Evolutionary conservation across 2,113 vertebrate species (phyloP).

Genomic region (Solenodon paradoxus): DNA sequence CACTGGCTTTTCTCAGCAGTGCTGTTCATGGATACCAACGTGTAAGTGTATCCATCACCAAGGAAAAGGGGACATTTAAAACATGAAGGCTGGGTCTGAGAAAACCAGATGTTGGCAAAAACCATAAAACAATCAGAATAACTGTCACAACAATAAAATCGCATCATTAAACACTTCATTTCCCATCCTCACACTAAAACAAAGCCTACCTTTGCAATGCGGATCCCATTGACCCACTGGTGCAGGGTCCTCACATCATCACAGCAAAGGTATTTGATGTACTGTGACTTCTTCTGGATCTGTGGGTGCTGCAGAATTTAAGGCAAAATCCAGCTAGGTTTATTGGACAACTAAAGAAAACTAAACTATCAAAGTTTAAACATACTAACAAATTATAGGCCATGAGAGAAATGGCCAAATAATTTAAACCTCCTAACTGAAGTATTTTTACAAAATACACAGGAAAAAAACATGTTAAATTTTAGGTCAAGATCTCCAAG

Average conservation of each 20-base stretch:
- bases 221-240: slow-evolving; percentile 97
- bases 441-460: neutral
- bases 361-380: slow-evolving; percentile 8
- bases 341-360: slow-evolving; percentile 8
- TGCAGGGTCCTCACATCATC: slow-evolving; percentile 97
- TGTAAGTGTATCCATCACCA: neutral
- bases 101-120: slow-evolving; percentile 3
- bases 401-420: neutral
- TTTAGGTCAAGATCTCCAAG: slow-evolving; percentile 19
- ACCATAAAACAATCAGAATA: neutral
- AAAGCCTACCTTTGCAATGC: slow-evolving; percentile 93
- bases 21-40: slow-evolving; percentile 2
- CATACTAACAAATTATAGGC: neutral
- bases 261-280: slow-evolving; percentile 98
- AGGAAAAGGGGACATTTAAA: neutral
- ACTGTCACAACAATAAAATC: neutral
- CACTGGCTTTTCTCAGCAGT: neutral
- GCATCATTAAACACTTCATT: neutral
- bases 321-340: slow-evolving; percentile 9
- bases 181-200: neutral
- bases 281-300: slow-evolving; percentile 99
- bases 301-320: slow-evolving; percentile 91
- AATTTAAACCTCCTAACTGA: neutral
- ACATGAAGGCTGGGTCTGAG: neutral
- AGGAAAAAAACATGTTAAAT: neutral